Conservation (phyloP, 2,888 invertebrate species). For the Agrotis puta region DNA sequence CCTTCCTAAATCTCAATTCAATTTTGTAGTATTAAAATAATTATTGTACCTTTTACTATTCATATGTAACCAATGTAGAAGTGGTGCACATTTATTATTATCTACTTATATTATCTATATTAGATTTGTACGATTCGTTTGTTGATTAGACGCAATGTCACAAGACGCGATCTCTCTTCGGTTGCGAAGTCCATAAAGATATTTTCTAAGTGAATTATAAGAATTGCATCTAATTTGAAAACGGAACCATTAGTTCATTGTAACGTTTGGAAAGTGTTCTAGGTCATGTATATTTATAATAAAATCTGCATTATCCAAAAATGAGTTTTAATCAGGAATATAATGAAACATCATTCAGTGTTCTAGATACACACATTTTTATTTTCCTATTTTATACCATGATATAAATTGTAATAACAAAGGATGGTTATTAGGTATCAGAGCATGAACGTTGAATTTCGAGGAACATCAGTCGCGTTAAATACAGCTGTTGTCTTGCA, state of each 20-base stretch:
- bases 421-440: conserved; percentile 85
- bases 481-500: conserved; percentile 83
- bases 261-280: conserved; percentile 77
- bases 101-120: conserved; percentile 34
- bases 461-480: conserved; percentile 88
- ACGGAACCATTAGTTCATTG: conserved; percentile 63
- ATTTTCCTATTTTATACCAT: conserved; percentile 88
- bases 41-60: conserved; percentile 64
- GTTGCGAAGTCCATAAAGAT: conserved; percentile 36
- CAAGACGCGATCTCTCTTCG: conserved; percentile 38
- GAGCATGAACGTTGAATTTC: conserved; percentile 80
- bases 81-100: conserved; percentile 74
- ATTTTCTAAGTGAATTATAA: conserved; percentile 21
- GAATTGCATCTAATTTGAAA: conserved; percentile 61
- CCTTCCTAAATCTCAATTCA: conserved; percentile 61
- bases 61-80: conserved; percentile 72
- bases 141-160: conserved; percentile 59
- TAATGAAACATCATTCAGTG: conserved; percentile 84
- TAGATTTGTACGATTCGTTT: conserved; percentile 59
- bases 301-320: conserved; percentile 78
- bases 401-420: conserved; percentile 90
- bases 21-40: conserved; percentile 56
- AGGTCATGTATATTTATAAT: conserved; percentile 82
- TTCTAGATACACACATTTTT: conserved; percentile 90
- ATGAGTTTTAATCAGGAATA: conserved; percentile 67